Evolutionary conservation across 2,113 vertebrate genomes (phyloP).

Genomic region (Xyrauchen texanus): DNA sequence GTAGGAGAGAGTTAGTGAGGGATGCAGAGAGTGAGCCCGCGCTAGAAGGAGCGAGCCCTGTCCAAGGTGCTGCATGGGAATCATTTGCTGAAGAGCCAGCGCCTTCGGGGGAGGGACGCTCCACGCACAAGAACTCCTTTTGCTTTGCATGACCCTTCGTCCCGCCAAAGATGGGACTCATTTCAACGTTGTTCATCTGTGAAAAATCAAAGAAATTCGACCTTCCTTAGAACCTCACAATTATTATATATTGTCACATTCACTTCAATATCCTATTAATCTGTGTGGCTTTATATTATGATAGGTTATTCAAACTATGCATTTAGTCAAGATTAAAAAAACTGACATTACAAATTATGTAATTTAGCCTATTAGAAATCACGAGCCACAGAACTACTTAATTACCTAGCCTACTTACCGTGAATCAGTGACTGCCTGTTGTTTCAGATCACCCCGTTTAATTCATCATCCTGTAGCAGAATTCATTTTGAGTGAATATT

Average conservation of each 20-base stretch:
- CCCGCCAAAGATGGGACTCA: conserved; percentile 69
- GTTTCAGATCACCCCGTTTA: conserved; percentile 76
- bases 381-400: neutral
- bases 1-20: conserved; percentile 77
- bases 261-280: too few species aligned
- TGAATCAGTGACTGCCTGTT: conserved; percentile 75
- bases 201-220: neutral
- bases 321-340: neutral
- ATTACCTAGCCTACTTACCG: conserved; percentile 74
- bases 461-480: conserved; percentile 70
- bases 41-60: conserved; percentile 77
- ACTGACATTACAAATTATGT: neutral
- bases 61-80: conserved; percentile 80
- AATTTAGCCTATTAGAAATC: neutral
- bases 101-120: conserved; percentile 85
- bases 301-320: too few species aligned
- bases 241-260: neutral
- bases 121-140: conserved; percentile 74
- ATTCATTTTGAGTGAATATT: neutral
- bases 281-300: too few species aligned
- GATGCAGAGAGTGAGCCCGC: conserved; percentile 70
- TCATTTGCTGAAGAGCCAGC: conserved; percentile 77
- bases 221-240: neutral
- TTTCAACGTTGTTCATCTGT: conserved; percentile 80
- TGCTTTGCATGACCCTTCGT: conserved; percentile 73